phyloP scores from a whole-genome alignment of 2,113 vertebrate species.

The Muntiacus reevesi region DNA sequence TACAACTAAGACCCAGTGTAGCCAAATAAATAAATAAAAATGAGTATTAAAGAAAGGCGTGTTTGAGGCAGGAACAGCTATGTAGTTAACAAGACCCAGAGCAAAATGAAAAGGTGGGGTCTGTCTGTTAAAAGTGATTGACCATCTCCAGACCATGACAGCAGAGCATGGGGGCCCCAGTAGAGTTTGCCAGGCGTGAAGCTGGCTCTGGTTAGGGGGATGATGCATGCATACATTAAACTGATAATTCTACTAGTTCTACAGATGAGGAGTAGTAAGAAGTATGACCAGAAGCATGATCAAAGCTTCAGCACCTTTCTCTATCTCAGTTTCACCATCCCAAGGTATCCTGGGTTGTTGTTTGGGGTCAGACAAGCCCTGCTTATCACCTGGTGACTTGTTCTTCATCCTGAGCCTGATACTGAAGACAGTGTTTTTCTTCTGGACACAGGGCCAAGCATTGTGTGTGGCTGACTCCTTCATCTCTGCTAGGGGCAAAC shows the following conservation, averaged over 20 bases:
- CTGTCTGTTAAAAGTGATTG: neutral
- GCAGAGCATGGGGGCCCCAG: neutral
- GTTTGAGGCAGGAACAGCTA: neutral
- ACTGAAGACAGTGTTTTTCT: neutral
- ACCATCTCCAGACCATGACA: neutral
- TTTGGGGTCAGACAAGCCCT: neutral
- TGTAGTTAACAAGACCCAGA: neutral
- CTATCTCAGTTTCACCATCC: neutral
- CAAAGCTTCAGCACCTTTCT: neutral
- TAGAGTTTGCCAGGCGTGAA: neutral
- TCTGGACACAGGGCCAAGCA: neutral
- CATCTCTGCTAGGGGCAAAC: neutral
- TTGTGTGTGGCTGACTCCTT: neutral
- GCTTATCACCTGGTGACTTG: neutral
- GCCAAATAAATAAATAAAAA: neutral
- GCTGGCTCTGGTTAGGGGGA: neutral
- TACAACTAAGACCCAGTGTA: neutral
- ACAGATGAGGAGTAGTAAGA: neutral
- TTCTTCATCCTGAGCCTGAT: neutral
- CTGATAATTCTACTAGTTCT: neutral
- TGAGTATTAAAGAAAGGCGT: neutral
- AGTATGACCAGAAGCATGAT: neutral
- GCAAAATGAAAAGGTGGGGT: neutral
- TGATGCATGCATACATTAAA: neutral
- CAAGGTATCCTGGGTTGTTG: neutral